Conservation (phyloP, 1,140 invertebrate species). For the Zaprionus tsacasi region DNA sequence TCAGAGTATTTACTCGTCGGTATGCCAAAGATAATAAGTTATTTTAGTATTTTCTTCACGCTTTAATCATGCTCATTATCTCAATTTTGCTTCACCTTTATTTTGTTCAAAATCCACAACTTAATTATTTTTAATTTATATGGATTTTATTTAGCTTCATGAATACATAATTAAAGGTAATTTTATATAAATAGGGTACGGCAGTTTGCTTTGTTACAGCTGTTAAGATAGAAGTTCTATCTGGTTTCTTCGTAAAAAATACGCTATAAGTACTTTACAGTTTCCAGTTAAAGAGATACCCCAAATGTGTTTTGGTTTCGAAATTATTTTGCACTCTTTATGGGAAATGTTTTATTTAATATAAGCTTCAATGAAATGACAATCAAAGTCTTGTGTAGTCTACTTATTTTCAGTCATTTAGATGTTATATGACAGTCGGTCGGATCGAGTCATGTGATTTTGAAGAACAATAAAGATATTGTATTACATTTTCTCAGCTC, state of each 20-base stretch:
- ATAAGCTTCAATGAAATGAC: neutral
- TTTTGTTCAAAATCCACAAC: neutral
- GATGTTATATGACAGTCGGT: neutral
- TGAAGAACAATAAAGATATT: neutral
- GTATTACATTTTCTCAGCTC: neutral
- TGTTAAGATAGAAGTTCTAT: neutral
- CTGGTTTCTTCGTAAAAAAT: neutral
- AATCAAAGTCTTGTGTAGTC: neutral
- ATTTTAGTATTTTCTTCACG: neutral
- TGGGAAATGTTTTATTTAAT: neutral
- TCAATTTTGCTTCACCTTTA: conserved; percentile 15
- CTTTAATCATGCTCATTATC: neutral
- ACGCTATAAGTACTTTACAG: no score
- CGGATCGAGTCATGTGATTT: neutral
- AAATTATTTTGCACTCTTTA: neutral
- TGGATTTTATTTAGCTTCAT: neutral
- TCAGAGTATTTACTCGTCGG: neutral
- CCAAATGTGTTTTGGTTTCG: neutral
- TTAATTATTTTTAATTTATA: neutral
- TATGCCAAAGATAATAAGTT: neutral
- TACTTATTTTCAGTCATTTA: neutral
- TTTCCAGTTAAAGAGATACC: neutral
- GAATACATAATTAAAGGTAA: neutral
- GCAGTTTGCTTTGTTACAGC: neutral
- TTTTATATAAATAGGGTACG: neutral